Base-by-base conservation (phyloP, 2,888 invertebrate species). In the Stenotaenia linearis region DNA sequence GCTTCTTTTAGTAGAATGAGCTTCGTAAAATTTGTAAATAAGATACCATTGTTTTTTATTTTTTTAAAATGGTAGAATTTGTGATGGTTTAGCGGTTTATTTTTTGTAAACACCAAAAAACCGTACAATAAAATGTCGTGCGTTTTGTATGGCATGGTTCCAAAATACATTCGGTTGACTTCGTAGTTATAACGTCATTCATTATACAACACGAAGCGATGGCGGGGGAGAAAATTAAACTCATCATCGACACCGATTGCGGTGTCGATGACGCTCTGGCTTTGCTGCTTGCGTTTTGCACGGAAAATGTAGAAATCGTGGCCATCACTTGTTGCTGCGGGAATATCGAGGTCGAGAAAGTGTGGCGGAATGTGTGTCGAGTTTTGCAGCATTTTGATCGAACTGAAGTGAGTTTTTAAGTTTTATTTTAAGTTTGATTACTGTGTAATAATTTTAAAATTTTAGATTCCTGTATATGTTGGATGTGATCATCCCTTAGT, bases 241-340 rank as follows among this genome's bases (percentile, higher is more conserved):
- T 82, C 2, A 83, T 86, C 9, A 84, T 86, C 18, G 86, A 86
- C 80, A 84, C 84, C 18, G 86, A 86, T 81, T 84, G 85, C 6
- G 86, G 86, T 1, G 83, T 85, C 1, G 86, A 86, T 79, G 86
- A 86, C 82, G 85, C 85, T 1, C 83, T 84, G 79, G 85, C 86
- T 10, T 82, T 85, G 7, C 83, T 85, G 83, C 79, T 85, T 81
- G 85, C 85, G 0, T 74, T 86, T 78, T 81, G 83, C 1, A 78
- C 80, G 9, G 82, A 82, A 0, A 81, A 83, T 15, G 81, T 83
- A 7, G 84, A 85, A 18, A 83, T 86, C 4, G 35, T 85, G 12
- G 86, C 83, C 30, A 84, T 86, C 23, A 86, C 85, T 0, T 85
- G 85, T 82, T 84, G 84, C 18, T 81, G 82, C n/a, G 86, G 86